Conservation (phyloP, 1,140 invertebrate genomes). For the Leptinotarsa texana region DNA sequence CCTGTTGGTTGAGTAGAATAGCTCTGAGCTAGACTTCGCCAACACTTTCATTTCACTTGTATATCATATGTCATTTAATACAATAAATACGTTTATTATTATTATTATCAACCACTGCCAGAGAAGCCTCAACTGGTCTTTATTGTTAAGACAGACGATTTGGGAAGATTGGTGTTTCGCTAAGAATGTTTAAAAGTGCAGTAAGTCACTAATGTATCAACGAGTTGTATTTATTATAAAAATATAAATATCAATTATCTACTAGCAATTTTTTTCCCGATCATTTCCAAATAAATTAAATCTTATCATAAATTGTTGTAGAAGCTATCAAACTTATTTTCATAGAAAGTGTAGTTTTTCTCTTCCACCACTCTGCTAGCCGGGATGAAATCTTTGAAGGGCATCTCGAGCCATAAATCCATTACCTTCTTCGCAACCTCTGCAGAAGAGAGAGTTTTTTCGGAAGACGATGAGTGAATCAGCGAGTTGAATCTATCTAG, state of each 20-base stretch:
- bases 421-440: constrained; percentile 24
- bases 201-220: not conserved
- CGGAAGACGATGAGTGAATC: constrained; percentile 24
- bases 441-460: constrained; percentile 22
- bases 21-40: too few species aligned
- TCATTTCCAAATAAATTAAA: not conserved
- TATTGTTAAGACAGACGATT: too few species aligned
- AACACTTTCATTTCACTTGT: too few species aligned
- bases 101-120: too few species aligned
- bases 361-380: constrained; percentile 31
- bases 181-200: not conserved
- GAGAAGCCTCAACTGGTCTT: too few species aligned
- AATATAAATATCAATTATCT: not conserved
- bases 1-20: too few species aligned
- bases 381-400: constrained; percentile 40
- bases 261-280: too few species aligned
- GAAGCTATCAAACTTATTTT: constrained; percentile 36
- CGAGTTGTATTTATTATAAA: not conserved
- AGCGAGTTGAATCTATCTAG: constrained; percentile 36
- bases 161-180: too few species aligned
- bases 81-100: too few species aligned
- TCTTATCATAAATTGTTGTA: constrained; percentile 10
- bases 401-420: constrained; percentile 40
- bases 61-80: too few species aligned
- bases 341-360: constrained; percentile 37